These are phyloP conservation scores for Picathartes gymnocephalus DNA, from an alignment of 2,113 vertebrate species.

Conservation along the genomic window DNA sequence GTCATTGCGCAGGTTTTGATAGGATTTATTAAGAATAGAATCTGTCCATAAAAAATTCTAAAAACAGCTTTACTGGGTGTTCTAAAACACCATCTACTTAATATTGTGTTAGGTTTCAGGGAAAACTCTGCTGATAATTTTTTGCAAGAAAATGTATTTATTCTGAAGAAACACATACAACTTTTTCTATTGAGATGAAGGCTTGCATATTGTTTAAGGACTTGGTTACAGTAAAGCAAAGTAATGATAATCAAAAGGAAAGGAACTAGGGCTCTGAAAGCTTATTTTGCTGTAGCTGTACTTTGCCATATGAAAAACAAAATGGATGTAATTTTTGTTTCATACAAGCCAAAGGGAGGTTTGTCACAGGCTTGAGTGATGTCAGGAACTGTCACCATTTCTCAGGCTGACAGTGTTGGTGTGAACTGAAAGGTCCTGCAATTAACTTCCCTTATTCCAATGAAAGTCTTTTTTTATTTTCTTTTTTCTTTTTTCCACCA, in stretches of 20 bases:
- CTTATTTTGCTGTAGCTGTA: neutral
- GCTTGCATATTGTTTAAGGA: slow-evolving; percentile 9
- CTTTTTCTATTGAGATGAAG: slow-evolving; percentile 12
- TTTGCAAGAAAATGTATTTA: slow-evolving; percentile 37
- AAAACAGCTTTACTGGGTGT: slow-evolving; percentile 51
- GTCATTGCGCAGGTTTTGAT: neutral
- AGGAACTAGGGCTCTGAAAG: neutral
- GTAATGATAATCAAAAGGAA: neutral
- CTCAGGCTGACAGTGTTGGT: neutral
- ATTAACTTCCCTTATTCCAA: neutral
- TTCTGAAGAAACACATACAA: slow-evolving; percentile 35
- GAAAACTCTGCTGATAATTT: neutral
- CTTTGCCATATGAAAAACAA: neutral
- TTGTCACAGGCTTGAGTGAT: neutral
- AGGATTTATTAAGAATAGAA: neutral
- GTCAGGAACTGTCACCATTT: neutral
- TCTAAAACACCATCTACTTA: slow-evolving; percentile 47
- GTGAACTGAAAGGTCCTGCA: neutral
- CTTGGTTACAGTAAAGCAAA: neutral
- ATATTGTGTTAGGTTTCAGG: neutral
- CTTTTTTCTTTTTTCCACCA: neutral
- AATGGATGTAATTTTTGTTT: neutral
- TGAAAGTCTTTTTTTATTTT: neutral
- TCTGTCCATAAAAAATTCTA: slow-evolving; percentile 12
- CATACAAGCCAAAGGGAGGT: neutral